Conservation (phyloP, 35 echinoderm and acorn worm genomes). For the Apostichopus japonicus region DNA sequence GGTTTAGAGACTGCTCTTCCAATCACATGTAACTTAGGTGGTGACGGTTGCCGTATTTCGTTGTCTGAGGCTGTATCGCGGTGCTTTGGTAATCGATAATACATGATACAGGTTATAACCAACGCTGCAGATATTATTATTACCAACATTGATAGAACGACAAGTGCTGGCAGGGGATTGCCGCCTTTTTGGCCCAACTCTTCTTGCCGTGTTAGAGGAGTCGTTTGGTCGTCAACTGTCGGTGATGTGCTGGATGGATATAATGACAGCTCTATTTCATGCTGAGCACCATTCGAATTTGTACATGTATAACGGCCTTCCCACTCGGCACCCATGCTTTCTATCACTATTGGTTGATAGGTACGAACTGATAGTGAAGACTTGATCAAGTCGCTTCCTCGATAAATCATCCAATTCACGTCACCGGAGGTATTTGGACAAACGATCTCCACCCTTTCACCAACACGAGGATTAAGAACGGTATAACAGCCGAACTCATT, state of each 20-base stretch:
- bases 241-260: not conserved
- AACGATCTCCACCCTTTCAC: not conserved
- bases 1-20: not conserved
- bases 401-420: constrained; percentile 9
- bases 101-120: not conserved
- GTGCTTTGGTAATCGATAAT: not conserved
- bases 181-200: too few relatives aligned
- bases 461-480: not conserved
- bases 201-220: not conserved
- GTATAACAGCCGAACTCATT: not conserved
- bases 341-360: not conserved
- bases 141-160: not conserved
- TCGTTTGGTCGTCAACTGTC: not conserved
- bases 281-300: not conserved
- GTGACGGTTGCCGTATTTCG: not conserved
- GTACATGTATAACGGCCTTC: constrained; percentile 18
- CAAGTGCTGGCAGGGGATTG: not conserved
- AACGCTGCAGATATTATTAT: not conserved
- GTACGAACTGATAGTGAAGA: not conserved
- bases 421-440: not conserved
- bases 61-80: too few relatives aligned
- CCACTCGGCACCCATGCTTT: constrained; percentile 2
- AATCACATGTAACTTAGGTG: not conserved
- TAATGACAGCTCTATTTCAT: not conserved
- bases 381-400: not conserved